Evolutionary conservation across 53 echinoderm and acorn worm genomes (phyloP), one percentile per base, ranked within the genome.

Genomic region (Apostichopus leukothele): DNA sequence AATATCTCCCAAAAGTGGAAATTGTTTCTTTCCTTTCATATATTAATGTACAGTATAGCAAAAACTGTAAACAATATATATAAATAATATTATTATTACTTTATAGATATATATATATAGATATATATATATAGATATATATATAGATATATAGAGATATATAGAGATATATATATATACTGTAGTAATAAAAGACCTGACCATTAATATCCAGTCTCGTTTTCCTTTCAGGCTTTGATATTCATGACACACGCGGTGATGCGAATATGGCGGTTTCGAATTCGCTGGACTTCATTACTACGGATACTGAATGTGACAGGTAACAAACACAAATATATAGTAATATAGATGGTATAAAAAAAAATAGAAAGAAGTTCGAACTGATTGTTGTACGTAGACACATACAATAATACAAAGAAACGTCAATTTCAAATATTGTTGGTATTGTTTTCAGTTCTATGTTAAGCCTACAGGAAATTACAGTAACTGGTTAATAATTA

Each of bases 281-380:
- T 76, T 95, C 95, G 14, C 86, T 97, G 6, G 93, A 93, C 76
- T 97, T 97, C 88, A 95, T 97, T 55, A 91, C 92, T 12, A 91
- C 85, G 5, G 50, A 77, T 16, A 77, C 67, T 13, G 88, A 88
- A 13, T 83, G 78, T 68, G 85, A 85, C 27, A 85, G 85, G 85
- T 85, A 66, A 81, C 22, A 23, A 75, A 21, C 22, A 21, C 9
- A 75, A 21, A 21, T 75, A 8, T 10, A 75, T 3, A 71, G 73
- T 18, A 71, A 71, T 71, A 19, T 71, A 18, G 73, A 19, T 71
- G 16, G 19, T 18, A 71, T 18, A 18, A 18, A 71, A 16, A 18
- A 16, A 19, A 71, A n/a, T 14, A 16, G 14, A 68, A 68, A 68
- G 1, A 25, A 25, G 25, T 25, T 25, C 39, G 39, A 39, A 39